Evolutionary conservation across 2,888 invertebrate species (phyloP), one percentile per base, ranked within the genome.

Genomic region (Cataglyphis livida): DNA sequence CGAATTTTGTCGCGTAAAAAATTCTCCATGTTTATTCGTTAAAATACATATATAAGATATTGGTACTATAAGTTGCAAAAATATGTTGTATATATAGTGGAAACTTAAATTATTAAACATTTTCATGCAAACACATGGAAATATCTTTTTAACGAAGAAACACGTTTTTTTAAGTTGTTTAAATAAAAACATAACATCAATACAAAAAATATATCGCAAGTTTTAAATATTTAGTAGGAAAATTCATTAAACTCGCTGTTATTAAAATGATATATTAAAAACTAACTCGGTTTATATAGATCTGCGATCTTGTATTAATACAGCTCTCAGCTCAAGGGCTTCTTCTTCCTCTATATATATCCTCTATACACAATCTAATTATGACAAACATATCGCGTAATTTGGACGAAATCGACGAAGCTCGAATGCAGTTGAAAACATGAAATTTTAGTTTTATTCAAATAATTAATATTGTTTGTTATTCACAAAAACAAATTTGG

Each of bases 391-490:
- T 70, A 41, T 79, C 35, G 9, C 21, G 12, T 59, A 78, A 78
- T 70, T 78, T 48, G 28, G n/a, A 44, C 59, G 12, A 78, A 76
- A 59, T 71, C 44, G 21, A 48, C 18, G 35, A 61, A 76, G 38
- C 68, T 15, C n/a, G 5, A 54, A 57, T 25, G 15, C 4, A 32
- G 28, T 3, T 21, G 18, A 12, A 79, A 41, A 70, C 4, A 15
- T 21, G 59, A 78, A 79, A 79, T 48, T 25, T 71, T 70, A 78
- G 32, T 70, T 79, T 79, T 18, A 70, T 48, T 59, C 32, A 5
- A 59, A n/a, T 35, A 70, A 44, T 18, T 70, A 68, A 66, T 32
- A 32, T 44, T 70, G 41, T 44, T 70, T 59, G 18, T 66, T 59
- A 25, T 32, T 41, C 12, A 1, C 10, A 59, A 79, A 44, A 44